phyloP scores from a whole-genome alignment of 2,888 invertebrate genomes.

The Cloeon dipterum region DNA sequence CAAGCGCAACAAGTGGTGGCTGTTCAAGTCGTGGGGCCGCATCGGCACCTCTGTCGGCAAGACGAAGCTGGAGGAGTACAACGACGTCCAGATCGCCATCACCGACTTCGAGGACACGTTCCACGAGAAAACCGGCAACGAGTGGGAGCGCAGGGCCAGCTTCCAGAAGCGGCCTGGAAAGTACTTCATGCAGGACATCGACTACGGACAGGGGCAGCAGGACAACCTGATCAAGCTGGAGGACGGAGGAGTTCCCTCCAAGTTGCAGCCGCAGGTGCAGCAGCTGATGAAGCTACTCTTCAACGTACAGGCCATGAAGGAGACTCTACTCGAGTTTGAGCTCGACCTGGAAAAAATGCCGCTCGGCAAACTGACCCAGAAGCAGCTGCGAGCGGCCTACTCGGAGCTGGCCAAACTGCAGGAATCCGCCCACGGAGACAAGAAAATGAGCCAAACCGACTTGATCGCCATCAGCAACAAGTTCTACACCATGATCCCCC shows the following conservation, averaged over 20 bases:
- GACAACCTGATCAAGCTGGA: conserved; percentile 18
- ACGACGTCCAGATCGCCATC: conserved; percentile 29
- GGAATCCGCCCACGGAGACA: conserved; percentile 25
- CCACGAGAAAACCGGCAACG: conserved; percentile 62
- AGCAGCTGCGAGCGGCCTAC: conserved; percentile 73
- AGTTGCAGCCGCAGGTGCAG: conserved; percentile 53
- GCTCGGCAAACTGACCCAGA: conserved; percentile 78
- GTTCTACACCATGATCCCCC: conserved; percentile 91
- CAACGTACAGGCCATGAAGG: conserved; percentile 78
- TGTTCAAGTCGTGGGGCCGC: conserved; percentile 89
- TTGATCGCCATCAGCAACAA: conserved; percentile 74
- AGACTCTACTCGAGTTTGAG: conserved; percentile 82
- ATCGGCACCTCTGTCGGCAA: conserved; percentile 86
- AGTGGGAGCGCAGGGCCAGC: conserved; percentile 37
- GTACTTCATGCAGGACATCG: conserved; percentile 75
- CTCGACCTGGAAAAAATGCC: conserved; percentile 97
- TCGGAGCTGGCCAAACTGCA: conserved; percentile 49
- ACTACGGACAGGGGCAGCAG: conserved; percentile 40
- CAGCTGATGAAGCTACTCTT: conserved; percentile 68
- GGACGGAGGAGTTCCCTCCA: conserved; percentile 24
- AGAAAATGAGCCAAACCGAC: conserved; percentile 18
- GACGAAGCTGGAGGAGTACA: conserved; percentile 30
- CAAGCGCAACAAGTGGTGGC: conserved; percentile 34
- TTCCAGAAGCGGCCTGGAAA: conserved; percentile 48
- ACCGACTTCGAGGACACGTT: conserved; percentile 27